Conservation (phyloP, 2,113 vertebrate genomes). For the Crotalus horridus region DNA sequence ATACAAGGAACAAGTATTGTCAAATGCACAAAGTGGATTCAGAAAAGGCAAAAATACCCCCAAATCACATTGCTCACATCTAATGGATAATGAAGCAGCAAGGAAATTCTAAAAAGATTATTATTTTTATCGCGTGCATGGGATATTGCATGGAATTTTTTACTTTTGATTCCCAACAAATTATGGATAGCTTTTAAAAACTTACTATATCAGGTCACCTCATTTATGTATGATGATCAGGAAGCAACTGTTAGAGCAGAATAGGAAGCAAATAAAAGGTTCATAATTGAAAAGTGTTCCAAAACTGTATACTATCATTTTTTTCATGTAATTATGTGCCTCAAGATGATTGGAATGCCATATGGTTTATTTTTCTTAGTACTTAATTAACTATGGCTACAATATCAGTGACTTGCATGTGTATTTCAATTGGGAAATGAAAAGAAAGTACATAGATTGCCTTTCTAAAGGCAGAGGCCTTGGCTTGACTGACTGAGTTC, state of each 20-base stretch:
- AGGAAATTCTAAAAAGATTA: not conserved
- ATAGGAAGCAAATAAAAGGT: not conserved
- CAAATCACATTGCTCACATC: not conserved
- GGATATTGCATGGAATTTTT: not conserved
- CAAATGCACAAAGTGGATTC: not conserved
- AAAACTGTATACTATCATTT: not conserved
- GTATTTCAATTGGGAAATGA: not conserved
- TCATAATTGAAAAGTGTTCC: not conserved
- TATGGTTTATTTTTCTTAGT: not conserved
- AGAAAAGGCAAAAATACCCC: not conserved
- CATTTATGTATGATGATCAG: not conserved
- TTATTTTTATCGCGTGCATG: not conserved
- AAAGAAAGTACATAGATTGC: not conserved
- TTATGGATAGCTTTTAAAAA: not conserved
- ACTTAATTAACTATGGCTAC: not conserved
- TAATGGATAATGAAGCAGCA: not conserved
- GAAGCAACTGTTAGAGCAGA: not conserved
- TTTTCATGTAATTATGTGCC: not conserved
- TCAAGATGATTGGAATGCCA: not conserved
- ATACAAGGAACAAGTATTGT: not conserved
- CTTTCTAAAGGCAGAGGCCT: not conserved
- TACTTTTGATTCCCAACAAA: not conserved
- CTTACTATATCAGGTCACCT: not conserved
- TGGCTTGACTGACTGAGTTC: not conserved
- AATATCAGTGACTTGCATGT: not conserved